Base-by-base conservation (phyloP, 2,113 vertebrate species). In the Chamaetylas fuelleborni region DNA sequence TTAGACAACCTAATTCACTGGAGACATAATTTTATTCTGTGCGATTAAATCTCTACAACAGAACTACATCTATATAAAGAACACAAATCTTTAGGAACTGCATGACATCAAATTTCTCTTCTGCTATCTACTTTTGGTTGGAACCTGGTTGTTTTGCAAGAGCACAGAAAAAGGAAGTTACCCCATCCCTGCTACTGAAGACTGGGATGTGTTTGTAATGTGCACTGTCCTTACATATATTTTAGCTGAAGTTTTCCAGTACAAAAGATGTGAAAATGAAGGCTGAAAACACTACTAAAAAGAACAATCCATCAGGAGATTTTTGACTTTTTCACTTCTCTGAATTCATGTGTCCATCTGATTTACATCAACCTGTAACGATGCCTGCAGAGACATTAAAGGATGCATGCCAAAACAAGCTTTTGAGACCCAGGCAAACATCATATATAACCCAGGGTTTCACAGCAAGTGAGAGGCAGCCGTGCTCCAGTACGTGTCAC, bases 361-460 rank as follows among this genome's bases (percentile, higher is more conserved):
- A 76, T 61, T 73, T 83, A 66, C 54, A 93, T 45, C 71, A 86
- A 48, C 33, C 43, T 82, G 64, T 53, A 72, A 84, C 40, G 72
- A 38, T 24, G 36, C 47, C 66, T 80, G 71, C 38, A 60, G 66
- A 79, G 28, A 56, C 45, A 88, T 78, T 77, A 88, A 83, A 81
- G 43, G 50, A 56, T 14, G 8, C 12, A 66, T 88, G 80, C 42
- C 67, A 77, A 77, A 86, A 73, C 26, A 25, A 51, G 33, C 40
- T 88, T 88, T 17, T 56, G 86, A 86, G 48, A n/a, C 28, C 50
- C 62, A 43, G 40, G 31, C 17, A 88, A 72, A 56, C 24, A 45
- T 0, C 42, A 48, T 1, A 17, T 2, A 74, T 3, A 76, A 85
- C 6, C 14, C 50, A 25, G 5, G 47, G 54, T 8, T 64, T 57